phyloP scores from a whole-genome alignment of 2,888 invertebrate genomes.

The Perithous albicinctus region DNA sequence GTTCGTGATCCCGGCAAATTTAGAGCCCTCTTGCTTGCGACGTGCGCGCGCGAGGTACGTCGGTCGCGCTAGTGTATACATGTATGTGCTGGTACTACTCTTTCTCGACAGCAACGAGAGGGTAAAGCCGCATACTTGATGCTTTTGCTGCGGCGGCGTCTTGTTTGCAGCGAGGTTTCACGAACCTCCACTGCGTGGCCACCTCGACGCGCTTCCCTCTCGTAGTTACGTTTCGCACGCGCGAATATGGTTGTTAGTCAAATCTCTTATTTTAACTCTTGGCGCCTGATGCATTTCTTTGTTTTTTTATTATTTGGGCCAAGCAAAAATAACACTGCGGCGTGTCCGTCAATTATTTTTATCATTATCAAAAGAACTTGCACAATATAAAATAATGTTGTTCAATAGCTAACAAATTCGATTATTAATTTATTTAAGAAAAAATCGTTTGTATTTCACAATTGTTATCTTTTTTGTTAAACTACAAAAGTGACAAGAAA shows the following conservation, averaged over 20 bases:
- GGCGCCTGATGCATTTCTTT: not conserved
- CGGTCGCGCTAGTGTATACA: slow-evolving; percentile 8
- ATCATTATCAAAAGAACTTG: too few relatives aligned
- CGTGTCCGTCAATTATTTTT: too few relatives aligned
- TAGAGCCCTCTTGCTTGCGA: slow-evolving; percentile 40
- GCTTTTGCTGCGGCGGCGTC: slow-evolving; percentile 1
- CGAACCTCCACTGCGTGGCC: not conserved
- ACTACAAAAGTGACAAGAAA: too few relatives aligned
- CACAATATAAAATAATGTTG: too few relatives aligned
- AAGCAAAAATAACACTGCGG: too few relatives aligned
- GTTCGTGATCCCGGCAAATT: slow-evolving; percentile 65
- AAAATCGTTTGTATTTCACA: too few relatives aligned
- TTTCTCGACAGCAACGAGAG: slow-evolving; percentile 17
- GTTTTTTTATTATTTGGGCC: not conserved
- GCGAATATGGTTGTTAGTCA: not conserved
- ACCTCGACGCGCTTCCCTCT: not conserved
- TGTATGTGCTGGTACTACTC: slow-evolving; percentile 22
- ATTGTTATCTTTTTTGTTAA: too few relatives aligned
- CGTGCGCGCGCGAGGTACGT: slow-evolving; percentile 28
- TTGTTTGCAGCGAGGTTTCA: slow-evolving; percentile 32
- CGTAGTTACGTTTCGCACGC: slow-evolving; percentile 24
- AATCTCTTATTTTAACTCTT: slow-evolving; percentile 2
- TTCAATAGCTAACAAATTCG: too few relatives aligned
- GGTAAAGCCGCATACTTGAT: slow-evolving; percentile 29
- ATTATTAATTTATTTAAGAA: too few relatives aligned